Conservation (phyloP, 2,113 vertebrate genomes). For the Paradisaea rubra region DNA sequence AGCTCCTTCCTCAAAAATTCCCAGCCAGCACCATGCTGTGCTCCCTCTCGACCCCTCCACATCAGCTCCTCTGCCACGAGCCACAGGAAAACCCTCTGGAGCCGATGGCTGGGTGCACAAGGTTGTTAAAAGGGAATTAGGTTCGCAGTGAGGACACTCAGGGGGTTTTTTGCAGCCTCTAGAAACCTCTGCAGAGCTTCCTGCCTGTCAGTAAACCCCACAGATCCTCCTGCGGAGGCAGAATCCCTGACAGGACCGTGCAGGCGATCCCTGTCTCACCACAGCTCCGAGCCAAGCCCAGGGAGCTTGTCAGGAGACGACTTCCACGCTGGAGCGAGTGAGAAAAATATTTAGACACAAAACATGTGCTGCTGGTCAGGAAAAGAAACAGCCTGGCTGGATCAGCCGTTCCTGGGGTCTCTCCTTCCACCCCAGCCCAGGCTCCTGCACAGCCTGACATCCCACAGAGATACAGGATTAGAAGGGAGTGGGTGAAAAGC, state of each 20-base stretch:
- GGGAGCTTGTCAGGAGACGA: background rate
- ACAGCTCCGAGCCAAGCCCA: background rate
- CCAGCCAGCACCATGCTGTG: fast-evolving
- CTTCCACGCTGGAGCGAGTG: background rate
- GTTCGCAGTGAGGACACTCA: fast-evolving
- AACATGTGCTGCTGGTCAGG: conserved; percentile 15
- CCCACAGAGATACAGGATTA: background rate
- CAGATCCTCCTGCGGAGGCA: background rate
- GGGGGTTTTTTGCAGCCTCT: background rate
- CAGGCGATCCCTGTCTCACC: background rate
- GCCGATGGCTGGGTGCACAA: fast-evolving
- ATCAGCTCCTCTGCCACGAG: fast-evolving
- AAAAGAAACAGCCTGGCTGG: background rate
- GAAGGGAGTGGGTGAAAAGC: background rate
- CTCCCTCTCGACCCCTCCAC: fast-evolving
- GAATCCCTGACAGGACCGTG: background rate
- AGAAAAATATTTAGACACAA: background rate
- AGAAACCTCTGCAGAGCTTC: background rate
- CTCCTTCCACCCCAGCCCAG: background rate
- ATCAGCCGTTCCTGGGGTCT: background rate
- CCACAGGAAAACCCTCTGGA: background rate
- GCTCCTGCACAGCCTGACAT: background rate
- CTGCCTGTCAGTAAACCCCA: background rate
- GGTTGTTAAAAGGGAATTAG: background rate
- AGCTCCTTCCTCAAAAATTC: background rate